Evolutionary conservation across 2,888 invertebrate genomes (phyloP).

Genomic region (Parelbella ahira): DNA sequence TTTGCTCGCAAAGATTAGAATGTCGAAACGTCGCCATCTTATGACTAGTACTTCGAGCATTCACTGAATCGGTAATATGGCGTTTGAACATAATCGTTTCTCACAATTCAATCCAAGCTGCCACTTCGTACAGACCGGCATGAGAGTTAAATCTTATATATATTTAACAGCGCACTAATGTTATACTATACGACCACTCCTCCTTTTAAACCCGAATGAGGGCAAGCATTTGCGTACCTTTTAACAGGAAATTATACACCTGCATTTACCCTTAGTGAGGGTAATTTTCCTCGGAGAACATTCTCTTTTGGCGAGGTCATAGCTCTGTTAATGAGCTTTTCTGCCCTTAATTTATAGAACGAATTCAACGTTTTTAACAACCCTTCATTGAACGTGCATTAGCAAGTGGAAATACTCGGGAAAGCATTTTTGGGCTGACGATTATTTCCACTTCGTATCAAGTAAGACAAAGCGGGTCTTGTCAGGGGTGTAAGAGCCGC

Average conservation of each 20-base stretch:
- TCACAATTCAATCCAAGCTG: conserved; percentile 26
- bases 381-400: no score
- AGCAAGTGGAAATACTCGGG: no score
- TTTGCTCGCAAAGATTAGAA: conserved; percentile 25
- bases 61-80: conserved; percentile 28
- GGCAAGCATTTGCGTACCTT: conserved; percentile 35
- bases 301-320: conserved; percentile 14
- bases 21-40: conserved; percentile 29
- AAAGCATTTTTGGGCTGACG: no score
- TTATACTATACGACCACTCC: conserved; percentile 27
- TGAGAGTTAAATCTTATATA: conserved; percentile 9
- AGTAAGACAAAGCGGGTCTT: no score
- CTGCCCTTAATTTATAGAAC: conserved; percentile 32
- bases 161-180: conserved; percentile 8
- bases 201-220: conserved; percentile 33
- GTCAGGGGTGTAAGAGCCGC: no score
- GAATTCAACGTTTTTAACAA: conserved; percentile 15
- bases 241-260: conserved; percentile 39
- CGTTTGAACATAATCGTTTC: conserved; percentile 30
- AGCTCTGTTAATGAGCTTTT: conserved; percentile 33
- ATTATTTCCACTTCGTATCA: no score
- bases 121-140: conserved; percentile 11
- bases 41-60: conserved; percentile 28
- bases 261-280: conserved; percentile 34
- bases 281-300: conserved; percentile 19